These are phyloP conservation scores for Eidolon helvum DNA, from an alignment of 2,113 vertebrate genomes.

Conservation along the genomic window DNA sequence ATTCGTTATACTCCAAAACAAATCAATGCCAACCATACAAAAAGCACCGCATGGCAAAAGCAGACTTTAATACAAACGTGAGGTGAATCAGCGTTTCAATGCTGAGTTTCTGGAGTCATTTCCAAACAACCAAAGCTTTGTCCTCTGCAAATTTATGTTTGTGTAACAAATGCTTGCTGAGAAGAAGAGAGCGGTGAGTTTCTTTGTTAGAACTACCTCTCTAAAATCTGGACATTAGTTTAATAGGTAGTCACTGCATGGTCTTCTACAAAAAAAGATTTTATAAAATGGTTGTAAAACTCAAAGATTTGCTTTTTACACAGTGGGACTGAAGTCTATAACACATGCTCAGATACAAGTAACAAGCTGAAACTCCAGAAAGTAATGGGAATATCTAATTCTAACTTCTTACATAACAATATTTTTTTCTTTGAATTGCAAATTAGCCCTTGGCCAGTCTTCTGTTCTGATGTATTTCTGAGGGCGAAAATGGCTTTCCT, in stretches of 20 bases:
- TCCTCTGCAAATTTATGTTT: background rate
- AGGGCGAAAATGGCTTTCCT: background rate
- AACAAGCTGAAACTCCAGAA: background rate
- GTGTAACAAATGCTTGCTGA: background rate
- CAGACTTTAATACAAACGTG: background rate
- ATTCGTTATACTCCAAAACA: background rate
- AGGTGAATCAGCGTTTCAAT: background rate
- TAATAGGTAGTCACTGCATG: background rate
- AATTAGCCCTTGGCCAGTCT: background rate
- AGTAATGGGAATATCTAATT: constrained; percentile 18
- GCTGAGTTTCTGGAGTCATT: background rate
- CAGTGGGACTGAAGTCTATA: background rate
- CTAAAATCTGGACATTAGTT: constrained; percentile 29
- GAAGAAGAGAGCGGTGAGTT: background rate
- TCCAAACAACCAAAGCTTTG: background rate
- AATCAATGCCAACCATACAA: background rate
- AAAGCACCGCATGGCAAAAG: background rate
- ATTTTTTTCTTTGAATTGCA: constrained; percentile 44
- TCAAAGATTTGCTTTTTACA: constrained; percentile 37
- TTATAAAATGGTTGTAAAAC: constrained; percentile 9
- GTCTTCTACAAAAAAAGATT: constrained; percentile 33
- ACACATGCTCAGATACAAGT: background rate
- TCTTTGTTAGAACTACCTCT: background rate
- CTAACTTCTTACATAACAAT: constrained; percentile 1
- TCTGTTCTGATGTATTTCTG: background rate